phyloP scores from a whole-genome alignment of 2,113 vertebrate genomes.

The Sminthopsis crassicaudata region DNA sequence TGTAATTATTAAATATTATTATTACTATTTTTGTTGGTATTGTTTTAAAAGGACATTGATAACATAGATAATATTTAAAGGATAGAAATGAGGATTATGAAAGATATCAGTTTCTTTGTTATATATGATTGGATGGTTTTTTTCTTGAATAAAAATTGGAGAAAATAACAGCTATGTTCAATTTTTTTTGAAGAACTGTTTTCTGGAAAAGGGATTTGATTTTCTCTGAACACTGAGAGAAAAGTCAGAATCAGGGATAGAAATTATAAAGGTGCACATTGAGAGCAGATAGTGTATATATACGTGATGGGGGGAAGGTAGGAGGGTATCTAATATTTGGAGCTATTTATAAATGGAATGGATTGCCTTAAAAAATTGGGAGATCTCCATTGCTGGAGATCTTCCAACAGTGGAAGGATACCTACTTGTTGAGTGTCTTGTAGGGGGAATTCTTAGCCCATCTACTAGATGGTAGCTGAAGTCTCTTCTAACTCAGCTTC shows the following conservation, averaged over 20 bases:
- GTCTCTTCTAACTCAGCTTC: not conserved
- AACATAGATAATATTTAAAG: not conserved
- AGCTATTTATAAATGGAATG: not conserved
- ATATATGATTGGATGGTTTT: not conserved
- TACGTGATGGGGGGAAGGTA: too few relatives aligned
- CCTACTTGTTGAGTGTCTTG: not conserved
- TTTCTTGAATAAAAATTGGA: not conserved
- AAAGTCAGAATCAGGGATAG: not conserved
- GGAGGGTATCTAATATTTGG: not conserved
- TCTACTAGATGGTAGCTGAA: not conserved
- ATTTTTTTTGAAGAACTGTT: not conserved
- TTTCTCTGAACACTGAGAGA: not conserved
- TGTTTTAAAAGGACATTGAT: not conserved
- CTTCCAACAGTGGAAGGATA: not conserved
- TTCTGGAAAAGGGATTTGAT: not conserved
- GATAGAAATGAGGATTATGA: not conserved
- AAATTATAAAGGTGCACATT: not conserved
- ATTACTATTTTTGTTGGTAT: not conserved
- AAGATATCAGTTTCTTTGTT: not conserved
- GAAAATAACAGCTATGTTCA: not conserved
- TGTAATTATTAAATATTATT: not conserved
- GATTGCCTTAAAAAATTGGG: not conserved
- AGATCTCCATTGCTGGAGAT: not conserved
- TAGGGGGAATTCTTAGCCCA: not conserved
- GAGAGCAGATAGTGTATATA: not conserved